Conservation (phyloP, 2,113 vertebrate genomes). For the Ginglymostoma cirratum region DNA sequence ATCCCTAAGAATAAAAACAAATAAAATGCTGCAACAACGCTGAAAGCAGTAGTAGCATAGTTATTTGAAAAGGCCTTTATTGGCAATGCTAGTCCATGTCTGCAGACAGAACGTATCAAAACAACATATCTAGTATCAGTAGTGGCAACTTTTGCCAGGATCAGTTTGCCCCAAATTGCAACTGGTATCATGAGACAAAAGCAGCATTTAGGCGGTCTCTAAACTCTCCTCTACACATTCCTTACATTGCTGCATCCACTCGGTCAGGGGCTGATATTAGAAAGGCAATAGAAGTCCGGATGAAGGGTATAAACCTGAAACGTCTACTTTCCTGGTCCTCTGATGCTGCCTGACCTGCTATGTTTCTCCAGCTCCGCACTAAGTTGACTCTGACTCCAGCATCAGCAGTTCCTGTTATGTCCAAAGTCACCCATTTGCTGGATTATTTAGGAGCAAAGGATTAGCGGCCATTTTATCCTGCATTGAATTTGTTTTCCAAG, state of each 20-base stretch:
- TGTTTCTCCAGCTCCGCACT: no score
- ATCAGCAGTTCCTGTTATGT: no score
- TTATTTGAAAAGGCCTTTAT: not conserved
- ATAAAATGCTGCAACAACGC: not conserved
- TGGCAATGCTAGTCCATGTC: not conserved
- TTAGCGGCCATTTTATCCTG: not conserved
- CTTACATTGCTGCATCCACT: not conserved
- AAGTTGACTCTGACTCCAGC: no score
- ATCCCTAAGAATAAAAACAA: not conserved
- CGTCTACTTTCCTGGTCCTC: no score
- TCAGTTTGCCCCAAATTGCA: not conserved
- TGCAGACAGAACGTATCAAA: not conserved
- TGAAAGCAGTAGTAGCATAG: not conserved
- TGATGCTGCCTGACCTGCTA: no score
- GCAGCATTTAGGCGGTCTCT: not conserved
- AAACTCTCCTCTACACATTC: not conserved
- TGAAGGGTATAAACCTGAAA: no score
- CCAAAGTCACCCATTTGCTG: not conserved
- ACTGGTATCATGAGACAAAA: not conserved
- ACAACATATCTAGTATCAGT: not conserved
- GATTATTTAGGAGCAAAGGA: not conserved
- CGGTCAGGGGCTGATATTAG: not conserved
- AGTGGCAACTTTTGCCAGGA: not conserved
- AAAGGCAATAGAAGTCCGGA: not conserved
- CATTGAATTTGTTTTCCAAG: not conserved